Conservation (phyloP, 1,140 invertebrate genomes). For the Polypedilum vanderplanki region DNA sequence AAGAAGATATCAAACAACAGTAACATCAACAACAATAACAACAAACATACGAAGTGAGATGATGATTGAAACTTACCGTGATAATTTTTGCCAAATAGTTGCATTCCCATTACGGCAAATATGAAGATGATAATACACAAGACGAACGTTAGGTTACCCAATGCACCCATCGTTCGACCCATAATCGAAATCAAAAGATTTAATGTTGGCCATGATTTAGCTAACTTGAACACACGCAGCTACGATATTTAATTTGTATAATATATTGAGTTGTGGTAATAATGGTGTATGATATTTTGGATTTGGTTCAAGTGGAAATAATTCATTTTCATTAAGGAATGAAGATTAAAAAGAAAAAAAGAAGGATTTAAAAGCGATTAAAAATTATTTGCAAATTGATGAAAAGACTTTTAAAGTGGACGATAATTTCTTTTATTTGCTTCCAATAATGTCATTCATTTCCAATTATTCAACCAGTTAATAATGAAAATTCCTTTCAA, state of each 20-base stretch:
- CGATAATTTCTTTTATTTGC: too few species aligned
- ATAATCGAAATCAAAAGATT: conserved; percentile 96
- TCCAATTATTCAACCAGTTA: too few species aligned
- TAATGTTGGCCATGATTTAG: conserved; percentile 95
- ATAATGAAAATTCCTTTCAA: too few species aligned
- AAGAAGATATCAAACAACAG: conserved; percentile 27
- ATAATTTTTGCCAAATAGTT: conserved; percentile 89
- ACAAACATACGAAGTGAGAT: conserved; percentile 8
- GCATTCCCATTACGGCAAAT: conserved; percentile 97
- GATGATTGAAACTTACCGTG: conserved; percentile 53
- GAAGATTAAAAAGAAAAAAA: conserved; percentile 32
- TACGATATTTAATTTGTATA: conserved; percentile 48
- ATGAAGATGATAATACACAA: conserved; percentile 96
- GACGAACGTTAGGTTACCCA: conserved; percentile 93
- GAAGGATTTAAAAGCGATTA: not conserved
- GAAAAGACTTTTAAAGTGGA: conserved; percentile 29
- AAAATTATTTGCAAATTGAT: conserved; percentile 29
- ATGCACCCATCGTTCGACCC: conserved; percentile 90
- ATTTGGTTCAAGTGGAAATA: conserved; percentile 18
- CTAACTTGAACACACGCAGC: conserved; percentile 96
- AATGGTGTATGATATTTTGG: not conserved
- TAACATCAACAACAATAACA: conserved; percentile 29
- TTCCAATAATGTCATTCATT: too few species aligned
- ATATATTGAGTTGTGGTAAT: too few species aligned
- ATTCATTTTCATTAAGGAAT: conserved; percentile 25